Conservation (phyloP, 2,113 vertebrate species). For the Cichladusa arquata region DNA sequence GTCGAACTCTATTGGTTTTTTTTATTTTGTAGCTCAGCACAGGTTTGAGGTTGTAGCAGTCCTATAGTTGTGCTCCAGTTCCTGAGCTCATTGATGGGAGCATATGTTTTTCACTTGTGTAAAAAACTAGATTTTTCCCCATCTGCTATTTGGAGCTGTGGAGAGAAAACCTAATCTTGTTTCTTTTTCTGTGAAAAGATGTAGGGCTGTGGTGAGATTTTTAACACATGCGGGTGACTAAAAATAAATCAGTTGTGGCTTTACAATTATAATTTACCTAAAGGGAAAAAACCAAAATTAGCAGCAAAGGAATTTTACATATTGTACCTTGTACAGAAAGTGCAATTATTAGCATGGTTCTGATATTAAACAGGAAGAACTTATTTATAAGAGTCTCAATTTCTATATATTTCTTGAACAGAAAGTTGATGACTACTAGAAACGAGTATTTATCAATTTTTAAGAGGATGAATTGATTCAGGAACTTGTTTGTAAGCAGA, state of each 20-base stretch:
- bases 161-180: neutral
- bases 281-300: neutral
- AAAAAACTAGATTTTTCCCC: neutral
- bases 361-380: neutral
- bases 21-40: neutral
- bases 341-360: neutral
- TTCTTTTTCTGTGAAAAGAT: neutral
- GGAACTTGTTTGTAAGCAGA: neutral
- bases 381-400: neutral
- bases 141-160: neutral
- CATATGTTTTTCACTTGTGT: accelerated
- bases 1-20: neutral
- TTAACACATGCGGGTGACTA: neutral
- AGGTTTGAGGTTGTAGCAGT: neutral
- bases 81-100: neutral
- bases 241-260: neutral
- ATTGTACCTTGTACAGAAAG: neutral
- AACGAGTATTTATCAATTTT: neutral
- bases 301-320: neutral
- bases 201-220: neutral
- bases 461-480: neutral
- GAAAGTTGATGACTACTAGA: neutral
- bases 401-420: neutral
- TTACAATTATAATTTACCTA: neutral
- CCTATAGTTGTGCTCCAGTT: neutral